Evolutionary conservation across 2,113 vertebrate species (phyloP), one percentile per base, ranked within the genome.

Genomic region (Sisor rabdophorus): DNA sequence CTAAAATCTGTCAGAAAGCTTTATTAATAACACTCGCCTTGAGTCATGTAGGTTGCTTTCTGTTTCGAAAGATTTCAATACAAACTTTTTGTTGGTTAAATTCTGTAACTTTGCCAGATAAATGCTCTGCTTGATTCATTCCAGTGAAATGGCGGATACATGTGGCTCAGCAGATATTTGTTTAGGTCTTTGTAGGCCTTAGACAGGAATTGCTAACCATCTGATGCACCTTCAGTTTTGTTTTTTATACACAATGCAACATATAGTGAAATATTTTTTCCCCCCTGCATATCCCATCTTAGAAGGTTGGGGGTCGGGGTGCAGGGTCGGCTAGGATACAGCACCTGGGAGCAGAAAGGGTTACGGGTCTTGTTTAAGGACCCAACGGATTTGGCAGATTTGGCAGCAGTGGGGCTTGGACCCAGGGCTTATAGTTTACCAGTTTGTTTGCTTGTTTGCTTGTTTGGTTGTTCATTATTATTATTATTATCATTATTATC

Each of bases 1-100:
- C n/a, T 61, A 61, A 32, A 74, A 63, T 64, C 59, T 54, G 48
- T 40, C 73, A 53, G 28, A n/a, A 13, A 63, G 30, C 47, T 47
- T 64, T 44, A 13, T 61, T 65, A 64, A 75, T 53, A 75, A 75
- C 12, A 20, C 16, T 65, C 6, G 61, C 52, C 22, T 44, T 75
- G 73, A 65, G 60, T 67, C 61, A 65, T 65, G 20, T 60, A 47
- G 44, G 73, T 30, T 63, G 72, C 12, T 47, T 63, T 74, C 58
- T 63, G 47, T 64, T 54, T 44, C 28, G 19, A 32, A 63, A 53
- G 11, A 9, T 4, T 28, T 52, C 17, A 11, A 6, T n/a, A 19
- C 44, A 68, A 68, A 26, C 47, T 16, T 22, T 64, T 24, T 65
- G 20, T 47, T 40, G 3, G 11, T 63, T n/a, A n/a, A 63, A 40